Evolutionary conservation across 2,797 vertebrate species (phyloP), one percentile per base, ranked within the genome.

Genomic region (Poliocrania exsul): DNA sequence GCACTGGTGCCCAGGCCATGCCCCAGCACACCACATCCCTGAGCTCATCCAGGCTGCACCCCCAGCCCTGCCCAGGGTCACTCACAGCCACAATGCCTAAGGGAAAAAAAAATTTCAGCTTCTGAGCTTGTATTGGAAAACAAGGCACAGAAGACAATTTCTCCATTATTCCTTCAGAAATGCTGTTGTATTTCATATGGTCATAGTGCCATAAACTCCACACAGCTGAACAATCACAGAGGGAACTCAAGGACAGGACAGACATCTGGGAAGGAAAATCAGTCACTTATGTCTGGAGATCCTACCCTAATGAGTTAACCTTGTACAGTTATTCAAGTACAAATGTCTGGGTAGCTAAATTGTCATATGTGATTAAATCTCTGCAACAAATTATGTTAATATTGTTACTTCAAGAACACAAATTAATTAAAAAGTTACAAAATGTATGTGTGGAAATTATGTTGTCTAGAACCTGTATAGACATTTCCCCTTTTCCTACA

Each of bases 351-450:
- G 73, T 69, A 91, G 73, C 56, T 91, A 2, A 90, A 79, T n/a
- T 91, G 82, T 75, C 88, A 50, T 37, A 31, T 21, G 17, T 67
- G 64, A 93, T 94, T 93, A 81, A 81, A 86, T 57, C 40, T 86
- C 64, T 60, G 58, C 51, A 93, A 93, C 80, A 90, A 94, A 88
- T 95, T 88, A 96, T 84, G 60, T 60, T 90, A 95, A 91, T 93
- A 82, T 79, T 84, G 58, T 60, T 95, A 90, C 91, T 92, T 86
- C 82, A 91, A 94, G 46, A 95, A 71, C 67, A 90, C 60, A 94
- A 90, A 93, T 96, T 95, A 93, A 96, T 96, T 94, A 79, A 47
- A 71, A 87, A 75, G 88, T 93, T 90, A 92, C 73, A 88, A 90
- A 90, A 83, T 26, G 9, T 29, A 51, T 46, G 33, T 77, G 91